Conservation (phyloP, 1,140 invertebrate genomes). For the Drosophila parabipectinata region DNA sequence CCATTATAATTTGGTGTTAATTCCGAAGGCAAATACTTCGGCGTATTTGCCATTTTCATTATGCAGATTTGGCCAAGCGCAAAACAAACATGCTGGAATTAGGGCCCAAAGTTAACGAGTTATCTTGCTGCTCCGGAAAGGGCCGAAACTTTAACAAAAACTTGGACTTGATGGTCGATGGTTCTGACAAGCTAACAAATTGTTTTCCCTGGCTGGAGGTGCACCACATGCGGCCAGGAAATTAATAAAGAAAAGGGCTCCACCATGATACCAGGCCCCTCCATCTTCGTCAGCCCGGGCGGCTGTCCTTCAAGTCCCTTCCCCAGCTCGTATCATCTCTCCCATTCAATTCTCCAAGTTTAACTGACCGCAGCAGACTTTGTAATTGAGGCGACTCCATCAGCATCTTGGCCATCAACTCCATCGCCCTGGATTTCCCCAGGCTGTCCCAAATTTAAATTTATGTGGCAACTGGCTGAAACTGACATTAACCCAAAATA, state of each 20-base stretch:
- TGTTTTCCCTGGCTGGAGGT: constrained; percentile 77
- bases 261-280: constrained; percentile 37
- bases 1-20: constrained; percentile 78
- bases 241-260: constrained; percentile 74
- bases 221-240: constrained; percentile 78
- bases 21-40: constrained; percentile 60
- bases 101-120: constrained; percentile 68
- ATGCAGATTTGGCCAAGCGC: constrained; percentile 64
- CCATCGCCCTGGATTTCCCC: constrained; percentile 19
- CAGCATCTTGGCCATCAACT: constrained; percentile 32
- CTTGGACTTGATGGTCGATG: constrained; percentile 55
- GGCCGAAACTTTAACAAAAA: constrained; percentile 31
- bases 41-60: constrained; percentile 69
- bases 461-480: constrained; percentile 29
- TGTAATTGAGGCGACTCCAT: constrained; percentile 40
- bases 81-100: constrained; percentile 53
- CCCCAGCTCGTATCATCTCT: background rate
- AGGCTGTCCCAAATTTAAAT: constrained; percentile 48
- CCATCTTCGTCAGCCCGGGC: constrained; percentile 42
- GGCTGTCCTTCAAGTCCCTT: constrained; percentile 1
- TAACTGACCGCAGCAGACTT: constrained; percentile 66
- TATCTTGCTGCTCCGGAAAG: constrained; percentile 37
- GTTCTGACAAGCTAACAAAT: constrained; percentile 80
- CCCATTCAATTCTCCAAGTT: constrained; percentile 7
- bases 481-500: constrained; percentile 23